Evolutionary conservation across 1,140 invertebrate species (phyloP).

Genomic region (Neomicropteryx cornuta): DNA sequence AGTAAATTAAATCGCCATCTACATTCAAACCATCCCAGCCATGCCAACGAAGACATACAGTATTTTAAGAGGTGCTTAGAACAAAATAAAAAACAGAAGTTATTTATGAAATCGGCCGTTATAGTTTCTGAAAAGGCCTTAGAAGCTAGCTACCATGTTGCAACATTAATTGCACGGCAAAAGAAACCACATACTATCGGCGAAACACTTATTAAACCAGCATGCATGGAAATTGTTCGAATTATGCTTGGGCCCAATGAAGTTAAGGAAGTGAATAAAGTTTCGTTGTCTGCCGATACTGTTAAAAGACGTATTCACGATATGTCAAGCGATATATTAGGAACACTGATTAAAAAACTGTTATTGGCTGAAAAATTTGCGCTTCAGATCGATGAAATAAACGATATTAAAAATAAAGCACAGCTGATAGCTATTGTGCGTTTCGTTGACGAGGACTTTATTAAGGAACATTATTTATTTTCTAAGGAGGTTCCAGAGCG

Average conservation of each 20-base stretch:
- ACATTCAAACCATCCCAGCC: slow-evolving; percentile 12
- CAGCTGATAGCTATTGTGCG: slow-evolving; percentile 15
- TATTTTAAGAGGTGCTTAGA: slow-evolving; percentile 13
- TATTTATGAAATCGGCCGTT: slow-evolving; percentile 14
- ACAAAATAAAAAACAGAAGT: too few species aligned
- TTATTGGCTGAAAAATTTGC: slow-evolving; percentile 13
- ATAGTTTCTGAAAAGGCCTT: slow-evolving; percentile 13
- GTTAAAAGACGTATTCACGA: too few species aligned
- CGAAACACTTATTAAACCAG: slow-evolving; percentile 15
- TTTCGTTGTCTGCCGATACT: slow-evolving; percentile 14
- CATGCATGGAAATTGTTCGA: slow-evolving; percentile 14
- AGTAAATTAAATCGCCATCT: slow-evolving; percentile 12
- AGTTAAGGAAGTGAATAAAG: slow-evolving; percentile 16
- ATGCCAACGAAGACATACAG: slow-evolving; percentile 10
- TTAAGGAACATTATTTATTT: slow-evolving; percentile 17
- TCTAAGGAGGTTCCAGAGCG: slow-evolving; percentile 12
- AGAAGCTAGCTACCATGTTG: slow-evolving; percentile 14
- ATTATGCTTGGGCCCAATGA: slow-evolving; percentile 15
- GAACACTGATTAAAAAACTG: slow-evolving; percentile 13
- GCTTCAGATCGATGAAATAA: slow-evolving; percentile 14
- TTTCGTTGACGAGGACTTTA: slow-evolving; percentile 15
- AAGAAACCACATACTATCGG: slow-evolving; percentile 14
- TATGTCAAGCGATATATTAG: too few species aligned
- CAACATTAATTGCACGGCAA: slow-evolving; percentile 14
- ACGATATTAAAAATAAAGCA: slow-evolving; percentile 15